Conservation (phyloP, 2,888 invertebrate genomes). For the Molorchus minor region DNA sequence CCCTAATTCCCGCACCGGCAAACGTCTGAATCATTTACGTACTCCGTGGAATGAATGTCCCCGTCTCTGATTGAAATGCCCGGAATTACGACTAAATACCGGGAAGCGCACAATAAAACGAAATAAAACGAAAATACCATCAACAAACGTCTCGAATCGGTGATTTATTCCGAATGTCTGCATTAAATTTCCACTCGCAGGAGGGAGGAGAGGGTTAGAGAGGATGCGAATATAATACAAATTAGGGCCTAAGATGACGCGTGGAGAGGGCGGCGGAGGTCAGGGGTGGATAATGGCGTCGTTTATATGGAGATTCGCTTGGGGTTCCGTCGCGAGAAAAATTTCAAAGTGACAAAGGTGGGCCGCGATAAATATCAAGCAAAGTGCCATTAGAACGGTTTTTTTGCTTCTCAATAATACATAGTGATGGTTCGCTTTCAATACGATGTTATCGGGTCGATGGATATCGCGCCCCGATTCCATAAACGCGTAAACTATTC, state of each 20-base stretch:
- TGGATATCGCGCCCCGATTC: too few species aligned
- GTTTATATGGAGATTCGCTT: slow-evolving; percentile 34
- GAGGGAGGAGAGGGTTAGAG: too few species aligned
- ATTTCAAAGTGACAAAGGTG: slow-evolving; percentile 17
- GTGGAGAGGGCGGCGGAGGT: too few species aligned
- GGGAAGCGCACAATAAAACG: slow-evolving; percentile 17
- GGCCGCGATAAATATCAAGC: slow-evolving; percentile 2
- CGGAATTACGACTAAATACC: slow-evolving; percentile 14
- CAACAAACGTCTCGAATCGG: too few species aligned
- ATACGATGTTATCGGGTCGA: too few species aligned
- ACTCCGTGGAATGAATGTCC: slow-evolving; percentile 14
- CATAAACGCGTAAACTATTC: too few species aligned
- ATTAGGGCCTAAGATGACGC: slow-evolving; percentile 9
- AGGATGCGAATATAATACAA: too few species aligned
- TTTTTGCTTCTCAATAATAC: neutral
- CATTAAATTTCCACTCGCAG: too few species aligned
- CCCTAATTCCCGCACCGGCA: neutral
- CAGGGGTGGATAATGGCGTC: slow-evolving; percentile 36
- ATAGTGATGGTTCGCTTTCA: too few species aligned
- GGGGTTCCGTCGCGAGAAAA: slow-evolving; percentile 1
- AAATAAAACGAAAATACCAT: too few species aligned
- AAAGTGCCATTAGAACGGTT: neutral
- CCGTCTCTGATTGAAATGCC: slow-evolving; percentile 15
- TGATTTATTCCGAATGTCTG: too few species aligned
- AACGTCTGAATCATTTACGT: slow-evolving; percentile 19